These are phyloP conservation scores for Acanthosepion pharaonis DNA, from an alignment of 2,888 invertebrate species.

Conservation along the genomic window DNA sequence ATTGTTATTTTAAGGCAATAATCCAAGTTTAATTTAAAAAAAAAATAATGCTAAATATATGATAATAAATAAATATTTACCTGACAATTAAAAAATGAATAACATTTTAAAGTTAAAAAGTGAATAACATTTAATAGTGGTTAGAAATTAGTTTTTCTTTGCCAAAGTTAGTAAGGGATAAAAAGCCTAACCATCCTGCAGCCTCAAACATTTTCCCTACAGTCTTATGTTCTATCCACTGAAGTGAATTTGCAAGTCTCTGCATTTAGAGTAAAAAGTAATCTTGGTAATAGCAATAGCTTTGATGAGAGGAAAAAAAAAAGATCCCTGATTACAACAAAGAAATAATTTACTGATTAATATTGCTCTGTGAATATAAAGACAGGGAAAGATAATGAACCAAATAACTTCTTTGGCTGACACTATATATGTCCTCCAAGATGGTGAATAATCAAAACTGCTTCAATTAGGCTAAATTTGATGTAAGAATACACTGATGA, in stretches of 20 bases:
- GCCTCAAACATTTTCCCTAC: background rate
- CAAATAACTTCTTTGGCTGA: background rate
- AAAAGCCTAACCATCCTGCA: background rate
- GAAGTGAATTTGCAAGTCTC: background rate
- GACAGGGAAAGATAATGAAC: background rate
- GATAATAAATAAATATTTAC: no score
- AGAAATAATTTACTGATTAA: background rate
- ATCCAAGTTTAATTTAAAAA: no score
- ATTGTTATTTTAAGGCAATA: no score
- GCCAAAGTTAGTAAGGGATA: background rate
- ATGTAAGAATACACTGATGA: background rate
- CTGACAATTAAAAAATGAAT: no score
- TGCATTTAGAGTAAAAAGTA: background rate
- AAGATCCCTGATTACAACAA: background rate
- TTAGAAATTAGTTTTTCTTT: background rate
- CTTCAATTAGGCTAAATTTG: constrained; percentile 33
- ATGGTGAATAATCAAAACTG: background rate
- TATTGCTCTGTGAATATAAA: background rate
- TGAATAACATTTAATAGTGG: no score
- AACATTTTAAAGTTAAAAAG: no score
- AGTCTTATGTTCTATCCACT: background rate
- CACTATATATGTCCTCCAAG: background rate
- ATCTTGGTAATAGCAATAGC: background rate
- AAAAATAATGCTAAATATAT: no score
- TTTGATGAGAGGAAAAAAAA: background rate